A percentile compares a stretch with the other conserved stretches of the same genome.
Conservation (phyloP, 2,888 invertebrate genomes). For the Luffia ferchaultella region DNA sequence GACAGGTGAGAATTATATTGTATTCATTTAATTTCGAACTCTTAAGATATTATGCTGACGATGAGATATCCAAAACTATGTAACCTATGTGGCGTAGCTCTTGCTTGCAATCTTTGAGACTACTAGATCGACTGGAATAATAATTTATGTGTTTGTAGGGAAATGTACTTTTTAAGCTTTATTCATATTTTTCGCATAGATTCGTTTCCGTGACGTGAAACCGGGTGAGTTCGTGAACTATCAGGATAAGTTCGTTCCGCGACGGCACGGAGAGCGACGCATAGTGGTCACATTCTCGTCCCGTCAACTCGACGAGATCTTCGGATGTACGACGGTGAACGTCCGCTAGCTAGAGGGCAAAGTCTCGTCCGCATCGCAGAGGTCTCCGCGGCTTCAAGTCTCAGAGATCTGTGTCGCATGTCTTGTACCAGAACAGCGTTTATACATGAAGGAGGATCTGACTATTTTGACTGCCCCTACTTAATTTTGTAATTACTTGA, state of each 20-base stretch:
- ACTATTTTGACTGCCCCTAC: neutral
- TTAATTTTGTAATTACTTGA: conserved; percentile 7
- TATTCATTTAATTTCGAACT: neutral
- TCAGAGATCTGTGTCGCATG: conserved; percentile 39
- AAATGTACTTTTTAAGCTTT: too few species aligned
- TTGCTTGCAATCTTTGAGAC: too few species aligned
- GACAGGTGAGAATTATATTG: conserved; percentile 42
- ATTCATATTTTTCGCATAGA: conserved; percentile 31
- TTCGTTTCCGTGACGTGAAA: conserved; percentile 67
- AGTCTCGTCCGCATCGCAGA: conserved; percentile 30
- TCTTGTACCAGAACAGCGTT: conserved; percentile 41
- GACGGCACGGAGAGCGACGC: conserved; percentile 66
- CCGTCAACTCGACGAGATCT: conserved; percentile 70
- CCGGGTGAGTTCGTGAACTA: conserved; percentile 70
- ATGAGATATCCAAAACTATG: neutral
- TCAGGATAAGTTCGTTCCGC: conserved; percentile 67
- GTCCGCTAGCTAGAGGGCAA: conserved; percentile 59
- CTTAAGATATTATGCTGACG: neutral
- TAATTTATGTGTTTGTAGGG: too few species aligned
- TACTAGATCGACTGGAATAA: too few species aligned
- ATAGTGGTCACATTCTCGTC: conserved; percentile 73
- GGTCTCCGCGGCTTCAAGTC: conserved; percentile 39
- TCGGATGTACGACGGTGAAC: conserved; percentile 62
- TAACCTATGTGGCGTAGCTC: too few species aligned
- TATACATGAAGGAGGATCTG: conserved; percentile 43